phyloP scores from a whole-genome alignment of 2,113 vertebrate genomes.

The Lamprotornis superbus region DNA sequence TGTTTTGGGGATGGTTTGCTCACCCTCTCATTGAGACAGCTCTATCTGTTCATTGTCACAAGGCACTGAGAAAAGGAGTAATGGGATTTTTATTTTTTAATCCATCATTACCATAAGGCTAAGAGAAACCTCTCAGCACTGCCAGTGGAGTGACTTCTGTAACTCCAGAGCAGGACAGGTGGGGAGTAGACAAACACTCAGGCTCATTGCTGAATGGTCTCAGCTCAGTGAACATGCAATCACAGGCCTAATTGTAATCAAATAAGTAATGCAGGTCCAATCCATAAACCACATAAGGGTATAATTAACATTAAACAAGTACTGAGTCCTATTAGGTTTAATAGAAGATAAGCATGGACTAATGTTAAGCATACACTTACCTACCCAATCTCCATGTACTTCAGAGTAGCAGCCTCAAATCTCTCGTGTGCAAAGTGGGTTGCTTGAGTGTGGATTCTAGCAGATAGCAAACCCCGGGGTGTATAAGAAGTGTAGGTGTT shows the following conservation, averaged over 20 bases:
- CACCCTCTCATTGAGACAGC: neutral
- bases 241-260: conserved; percentile 55
- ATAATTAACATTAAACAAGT: conserved; percentile 51
- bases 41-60: neutral
- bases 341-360: neutral
- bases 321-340: neutral
- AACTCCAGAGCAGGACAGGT: neutral
- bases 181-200: neutral
- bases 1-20: neutral
- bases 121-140: neutral
- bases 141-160: neutral
- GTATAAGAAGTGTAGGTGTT: neutral
- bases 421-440: neutral
- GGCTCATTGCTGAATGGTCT: neutral
- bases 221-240: conserved; percentile 3
- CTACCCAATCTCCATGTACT: neutral
- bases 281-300: conserved; percentile 12
- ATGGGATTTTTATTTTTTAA: neutral
- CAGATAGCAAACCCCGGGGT: neutral
- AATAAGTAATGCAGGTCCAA: conserved; percentile 20
- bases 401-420: neutral
- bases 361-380: neutral
- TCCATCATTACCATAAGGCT: neutral
- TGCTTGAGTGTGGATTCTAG: neutral
- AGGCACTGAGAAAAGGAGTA: neutral